phyloP scores from a whole-genome alignment of 1,140 invertebrate genomes.

The Sinella curviseta region DNA sequence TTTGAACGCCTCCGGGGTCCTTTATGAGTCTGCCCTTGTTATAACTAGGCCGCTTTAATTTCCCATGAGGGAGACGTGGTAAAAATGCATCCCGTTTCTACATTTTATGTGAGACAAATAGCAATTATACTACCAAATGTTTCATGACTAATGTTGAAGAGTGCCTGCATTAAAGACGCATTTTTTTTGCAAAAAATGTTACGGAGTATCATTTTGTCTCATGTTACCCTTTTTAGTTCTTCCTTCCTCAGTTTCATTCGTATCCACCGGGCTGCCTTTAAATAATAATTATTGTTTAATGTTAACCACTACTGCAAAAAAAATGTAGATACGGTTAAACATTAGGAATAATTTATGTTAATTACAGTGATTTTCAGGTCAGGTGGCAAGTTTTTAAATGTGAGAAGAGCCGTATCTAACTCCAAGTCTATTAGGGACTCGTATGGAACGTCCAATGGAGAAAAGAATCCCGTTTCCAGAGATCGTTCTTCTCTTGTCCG shows the following conservation, averaged over 20 bases:
- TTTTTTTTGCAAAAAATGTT: no score
- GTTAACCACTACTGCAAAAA: not conserved
- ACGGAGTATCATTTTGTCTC: not conserved
- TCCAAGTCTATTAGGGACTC: constrained; percentile 16
- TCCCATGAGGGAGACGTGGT: constrained; percentile 25
- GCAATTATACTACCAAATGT: not conserved
- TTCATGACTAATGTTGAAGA: no score
- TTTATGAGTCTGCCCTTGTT: constrained; percentile 27
- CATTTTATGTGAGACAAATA: not conserved
- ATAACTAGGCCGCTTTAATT: constrained; percentile 17
- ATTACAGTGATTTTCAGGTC: constrained; percentile 42
- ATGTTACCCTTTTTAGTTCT: constrained; percentile 26
- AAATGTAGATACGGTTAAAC: not conserved
- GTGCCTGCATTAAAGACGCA: no score
- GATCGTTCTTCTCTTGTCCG: not conserved
- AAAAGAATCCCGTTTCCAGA: constrained; percentile 21
- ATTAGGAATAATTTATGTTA: not conserved
- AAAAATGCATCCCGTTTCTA: constrained; percentile 45
- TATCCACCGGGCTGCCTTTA: constrained; percentile 37
- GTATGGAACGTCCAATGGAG: not conserved
- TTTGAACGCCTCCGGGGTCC: constrained; percentile 26
- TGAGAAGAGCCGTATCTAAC: constrained; percentile 32
- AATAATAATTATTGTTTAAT: not conserved
- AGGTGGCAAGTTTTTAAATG: constrained; percentile 41
- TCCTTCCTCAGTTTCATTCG: constrained; percentile 8